Evolutionary conservation across 1,140 invertebrate species (phyloP).

Genomic region (Meloidogyne floridensis): DNA sequence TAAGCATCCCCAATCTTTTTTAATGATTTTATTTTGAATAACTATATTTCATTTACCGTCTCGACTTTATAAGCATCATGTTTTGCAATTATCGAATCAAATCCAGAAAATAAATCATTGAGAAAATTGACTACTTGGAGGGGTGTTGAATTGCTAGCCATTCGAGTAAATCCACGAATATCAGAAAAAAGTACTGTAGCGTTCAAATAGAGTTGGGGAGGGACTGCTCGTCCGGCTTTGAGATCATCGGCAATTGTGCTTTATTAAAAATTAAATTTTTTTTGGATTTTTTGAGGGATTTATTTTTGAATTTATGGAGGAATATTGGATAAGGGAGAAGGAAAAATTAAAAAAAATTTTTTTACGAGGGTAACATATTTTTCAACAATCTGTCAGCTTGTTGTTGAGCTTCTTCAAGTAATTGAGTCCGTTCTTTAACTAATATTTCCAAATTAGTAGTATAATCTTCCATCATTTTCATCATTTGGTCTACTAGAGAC

Average conservation of each 20-base stretch:
- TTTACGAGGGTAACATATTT: slow-evolving; percentile 62
- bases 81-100: slow-evolving; percentile 64
- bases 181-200: slow-evolving; percentile 67
- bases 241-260: slow-evolving; percentile 67
- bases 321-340: too few relatives aligned
- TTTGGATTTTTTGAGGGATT: too few relatives aligned
- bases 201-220: slow-evolving; percentile 66
- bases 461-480: slow-evolving; percentile 66
- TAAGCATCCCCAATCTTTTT: slow-evolving; percentile 82
- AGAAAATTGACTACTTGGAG: slow-evolving; percentile 64
- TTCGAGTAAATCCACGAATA: slow-evolving; percentile 63
- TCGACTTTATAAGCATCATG: slow-evolving; percentile 63
- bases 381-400: slow-evolving; percentile 64
- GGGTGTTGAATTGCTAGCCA: slow-evolving; percentile 65
- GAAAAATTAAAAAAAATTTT: not conserved
- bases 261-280: too few relatives aligned
- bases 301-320: too few relatives aligned
- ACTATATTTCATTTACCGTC: slow-evolving; percentile 31
- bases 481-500: slow-evolving; percentile 65
- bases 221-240: slow-evolving; percentile 65
- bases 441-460: slow-evolving; percentile 60
- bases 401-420: slow-evolving; percentile 64
- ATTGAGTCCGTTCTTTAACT: slow-evolving; percentile 55
- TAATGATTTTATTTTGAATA: not conserved
- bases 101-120: slow-evolving; percentile 64